Conservation (phyloP, 2,888 invertebrate species). For the Patella pellucida region DNA sequence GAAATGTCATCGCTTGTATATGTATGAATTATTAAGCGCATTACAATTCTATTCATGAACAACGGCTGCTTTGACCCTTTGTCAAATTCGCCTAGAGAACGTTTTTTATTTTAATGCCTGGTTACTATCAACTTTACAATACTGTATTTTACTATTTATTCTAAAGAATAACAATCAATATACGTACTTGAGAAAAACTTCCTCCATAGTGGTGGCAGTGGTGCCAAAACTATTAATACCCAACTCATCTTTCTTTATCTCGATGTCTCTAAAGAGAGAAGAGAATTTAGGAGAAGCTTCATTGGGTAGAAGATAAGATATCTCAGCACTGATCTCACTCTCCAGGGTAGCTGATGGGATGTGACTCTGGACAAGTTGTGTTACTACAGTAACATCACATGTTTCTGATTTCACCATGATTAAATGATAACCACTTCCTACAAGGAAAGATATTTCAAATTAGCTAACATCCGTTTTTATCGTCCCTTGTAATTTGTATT, state of each 20-base stretch:
- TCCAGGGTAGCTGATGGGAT: constrained; percentile 78
- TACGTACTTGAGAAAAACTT: constrained; percentile 76
- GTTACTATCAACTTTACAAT: no score
- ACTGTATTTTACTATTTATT: no score
- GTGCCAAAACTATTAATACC: constrained; percentile 85
- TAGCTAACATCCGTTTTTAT: no score
- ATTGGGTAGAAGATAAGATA: constrained; percentile 61
- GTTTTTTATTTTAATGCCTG: no score
- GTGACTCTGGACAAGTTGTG: constrained; percentile 76
- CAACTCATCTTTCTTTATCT: constrained; percentile 71
- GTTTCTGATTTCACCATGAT: constrained; percentile 76
- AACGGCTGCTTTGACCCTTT: no score
- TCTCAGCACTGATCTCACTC: constrained; percentile 69
- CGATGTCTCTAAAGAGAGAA: constrained; percentile 55
- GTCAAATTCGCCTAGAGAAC: no score
- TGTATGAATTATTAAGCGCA: no score
- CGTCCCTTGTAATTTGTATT: no score
- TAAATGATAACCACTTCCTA: constrained; percentile 85
- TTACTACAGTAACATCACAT: constrained; percentile 74
- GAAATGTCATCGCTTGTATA: no score
- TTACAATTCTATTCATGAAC: no score
- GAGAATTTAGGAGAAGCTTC: constrained; percentile 55
- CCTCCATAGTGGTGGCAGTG: constrained; percentile 88
- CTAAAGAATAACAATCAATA: background rate
- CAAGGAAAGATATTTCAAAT: no score